phyloP scores from a whole-genome alignment of 2,797 vertebrate genomes.

The Gadopsis marmoratus region DNA sequence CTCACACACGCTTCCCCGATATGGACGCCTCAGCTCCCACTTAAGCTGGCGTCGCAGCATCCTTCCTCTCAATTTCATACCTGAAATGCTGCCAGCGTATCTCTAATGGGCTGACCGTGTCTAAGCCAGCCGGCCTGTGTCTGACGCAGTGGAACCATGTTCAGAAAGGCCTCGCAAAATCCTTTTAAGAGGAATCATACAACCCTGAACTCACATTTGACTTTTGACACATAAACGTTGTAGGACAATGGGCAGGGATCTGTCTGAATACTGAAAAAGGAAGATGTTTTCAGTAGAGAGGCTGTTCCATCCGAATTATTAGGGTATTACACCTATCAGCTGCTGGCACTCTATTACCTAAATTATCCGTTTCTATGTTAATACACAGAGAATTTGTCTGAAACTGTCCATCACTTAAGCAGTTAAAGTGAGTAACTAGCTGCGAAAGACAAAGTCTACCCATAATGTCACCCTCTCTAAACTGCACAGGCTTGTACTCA shows the following conservation, averaged over 20 bases:
- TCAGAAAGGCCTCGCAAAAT: constrained; percentile 67
- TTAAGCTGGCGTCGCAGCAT: constrained; percentile 69
- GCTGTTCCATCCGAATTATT: constrained; percentile 37
- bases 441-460: neutral
- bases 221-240: constrained; percentile 52
- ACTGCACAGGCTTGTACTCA: neutral
- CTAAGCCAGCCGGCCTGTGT: constrained; percentile 71
- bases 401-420: constrained; percentile 29
- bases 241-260: constrained; percentile 5
- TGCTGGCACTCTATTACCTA: constrained; percentile 34
- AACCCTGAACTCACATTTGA: constrained; percentile 39
- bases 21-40: constrained; percentile 56
- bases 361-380: constrained; percentile 40
- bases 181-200: constrained; percentile 62
- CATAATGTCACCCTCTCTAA: constrained; percentile 1
- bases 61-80: constrained; percentile 78
- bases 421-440: constrained; percentile 13
- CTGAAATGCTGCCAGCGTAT: constrained; percentile 70
- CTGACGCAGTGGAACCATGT: constrained; percentile 70
- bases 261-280: constrained; percentile 27
- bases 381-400: constrained; percentile 19
- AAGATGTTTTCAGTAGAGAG: neutral
- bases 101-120: constrained; percentile 75
- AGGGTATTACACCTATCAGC: constrained; percentile 38
- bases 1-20: constrained; percentile 27